Evolutionary conservation across 2,113 vertebrate species (phyloP).

Genomic region (Mus pahari): DNA sequence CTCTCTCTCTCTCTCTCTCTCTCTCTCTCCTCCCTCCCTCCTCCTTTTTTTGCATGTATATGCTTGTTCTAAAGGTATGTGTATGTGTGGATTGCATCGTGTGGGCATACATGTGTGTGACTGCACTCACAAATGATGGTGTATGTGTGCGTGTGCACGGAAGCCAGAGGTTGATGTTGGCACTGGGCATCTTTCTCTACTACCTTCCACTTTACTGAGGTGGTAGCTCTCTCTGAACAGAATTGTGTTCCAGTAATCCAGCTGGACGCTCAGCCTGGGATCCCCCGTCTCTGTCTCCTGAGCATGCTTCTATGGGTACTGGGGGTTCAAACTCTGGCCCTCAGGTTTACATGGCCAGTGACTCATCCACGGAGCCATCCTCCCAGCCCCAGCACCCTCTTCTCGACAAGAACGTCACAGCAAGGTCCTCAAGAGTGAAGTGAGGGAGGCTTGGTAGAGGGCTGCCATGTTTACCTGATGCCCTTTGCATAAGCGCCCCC

Average conservation of each 20-base stretch:
- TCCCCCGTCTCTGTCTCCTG: not conserved
- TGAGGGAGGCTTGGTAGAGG: not conserved
- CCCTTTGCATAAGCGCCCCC: fast-evolving
- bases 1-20: not conserved
- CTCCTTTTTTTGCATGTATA: not conserved
- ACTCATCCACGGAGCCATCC: not conserved
- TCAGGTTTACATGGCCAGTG: not conserved
- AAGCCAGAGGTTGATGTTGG: not conserved
- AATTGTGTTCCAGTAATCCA: not conserved
- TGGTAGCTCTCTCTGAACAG: not conserved
- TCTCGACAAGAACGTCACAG: not conserved
- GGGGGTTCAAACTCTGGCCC: not conserved
- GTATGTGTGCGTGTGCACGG: too few species aligned
- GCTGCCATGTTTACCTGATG: not conserved
- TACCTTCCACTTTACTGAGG: not conserved
- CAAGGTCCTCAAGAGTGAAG: fast-evolving
- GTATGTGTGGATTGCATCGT: too few species aligned
- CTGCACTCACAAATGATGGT: fast-evolving
- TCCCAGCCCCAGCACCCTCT: too few species aligned
- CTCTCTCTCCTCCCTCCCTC: not conserved
- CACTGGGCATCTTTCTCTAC: not conserved
- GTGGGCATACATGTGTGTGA: not conserved
- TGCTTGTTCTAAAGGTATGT: not conserved
- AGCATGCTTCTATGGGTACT: not conserved
- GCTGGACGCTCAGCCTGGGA: not conserved